These are phyloP conservation scores for Epizoanthus ramosus DNA, from an alignment of 92 coral and sea anemone genomes.

Conservation along the genomic window DNA sequence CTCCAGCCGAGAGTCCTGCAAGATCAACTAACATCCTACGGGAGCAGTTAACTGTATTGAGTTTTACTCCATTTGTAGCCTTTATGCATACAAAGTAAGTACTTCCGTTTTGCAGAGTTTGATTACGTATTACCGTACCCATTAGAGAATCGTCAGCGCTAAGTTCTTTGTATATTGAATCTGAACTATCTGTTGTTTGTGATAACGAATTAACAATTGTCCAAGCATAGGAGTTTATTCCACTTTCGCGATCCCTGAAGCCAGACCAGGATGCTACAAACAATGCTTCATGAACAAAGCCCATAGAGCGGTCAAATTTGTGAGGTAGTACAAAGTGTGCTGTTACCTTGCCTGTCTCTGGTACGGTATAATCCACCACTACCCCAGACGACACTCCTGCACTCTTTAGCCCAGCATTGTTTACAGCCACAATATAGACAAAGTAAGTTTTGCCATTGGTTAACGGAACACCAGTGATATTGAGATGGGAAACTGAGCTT, in stretches of 20 bases:
- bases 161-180: constrained; percentile 35
- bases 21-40: constrained; percentile 61
- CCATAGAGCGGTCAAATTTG: constrained; percentile 64
- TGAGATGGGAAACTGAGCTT: constrained; percentile 1
- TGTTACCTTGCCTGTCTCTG: constrained; percentile 61
- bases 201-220: constrained; percentile 31
- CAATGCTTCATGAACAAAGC: constrained; percentile 62
- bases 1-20: constrained; percentile 76
- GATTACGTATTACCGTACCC: constrained; percentile 63
- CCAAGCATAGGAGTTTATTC: constrained; percentile 66
- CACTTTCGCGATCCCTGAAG: constrained; percentile 78
- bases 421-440: constrained; percentile 49
- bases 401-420: constrained; percentile 66
- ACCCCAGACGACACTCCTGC: constrained; percentile 65
- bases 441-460: constrained; percentile 62
- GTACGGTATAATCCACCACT: constrained; percentile 75
- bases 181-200: constrained; percentile 34
- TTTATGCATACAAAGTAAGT: constrained; percentile 75
- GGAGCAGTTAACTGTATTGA: constrained; percentile 72
- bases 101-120: constrained; percentile 59
- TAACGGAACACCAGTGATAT: constrained; percentile 49
- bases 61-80: constrained; percentile 79
- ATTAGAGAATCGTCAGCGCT: constrained; percentile 51
- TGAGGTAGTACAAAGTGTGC: constrained; percentile 67
- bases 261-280: constrained; percentile 80